Evolutionary conservation across 2,113 vertebrate species (phyloP).

Genomic region (western clawed frog (Xenopus tropicalis)): UCB_Xtro_10.0 CM004451.2:2149501-2150000

Average conservation of each 20-base stretch:
- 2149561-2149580: too few species aligned
- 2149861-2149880: background rate
- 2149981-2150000: too few species aligned
- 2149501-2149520: too few species aligned
- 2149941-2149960: too few species aligned
- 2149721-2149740: slow-evolving; percentile 42
- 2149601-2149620: too few species aligned
- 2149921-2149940: background rate
- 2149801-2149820: background rate
- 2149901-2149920: too few species aligned
- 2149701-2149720: background rate
- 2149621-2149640: too few species aligned
- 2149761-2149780: slow-evolving; percentile 21
- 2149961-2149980: too few species aligned
- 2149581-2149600: too few species aligned
- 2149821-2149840: background rate
- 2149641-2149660: background rate
- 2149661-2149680: slow-evolving; percentile 53
- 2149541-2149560: too few species aligned
- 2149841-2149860: background rate
- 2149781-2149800: slow-evolving; percentile 3
- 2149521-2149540: too few species aligned
- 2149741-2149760: slow-evolving; percentile 13
- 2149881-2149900: too few species aligned
- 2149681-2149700: slow-evolving; percentile 35